Evolutionary conservation across 2,113 vertebrate genomes (phyloP).

Genomic region (Lepisosteus osseus): DNA sequence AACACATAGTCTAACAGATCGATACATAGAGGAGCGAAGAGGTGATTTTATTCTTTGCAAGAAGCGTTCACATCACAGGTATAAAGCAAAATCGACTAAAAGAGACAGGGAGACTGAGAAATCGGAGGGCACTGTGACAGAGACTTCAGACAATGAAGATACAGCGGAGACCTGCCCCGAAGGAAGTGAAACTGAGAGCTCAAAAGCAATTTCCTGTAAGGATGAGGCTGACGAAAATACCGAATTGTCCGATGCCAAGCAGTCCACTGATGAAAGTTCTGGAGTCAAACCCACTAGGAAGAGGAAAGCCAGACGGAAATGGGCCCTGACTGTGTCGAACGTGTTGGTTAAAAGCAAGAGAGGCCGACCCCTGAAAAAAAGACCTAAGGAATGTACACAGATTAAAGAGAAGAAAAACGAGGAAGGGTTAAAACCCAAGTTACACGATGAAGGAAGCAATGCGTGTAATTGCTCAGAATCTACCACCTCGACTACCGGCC

Average conservation of each 20-base stretch:
- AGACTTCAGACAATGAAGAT: slow-evolving; percentile 50
- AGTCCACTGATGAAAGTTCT: slow-evolving; percentile 46
- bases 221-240: slow-evolving; percentile 34
- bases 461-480: slow-evolving; percentile 64
- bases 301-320: background rate
- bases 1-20: slow-evolving; percentile 87
- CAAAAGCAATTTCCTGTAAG: slow-evolving; percentile 52
- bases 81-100: slow-evolving; percentile 60
- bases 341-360: slow-evolving; percentile 72
- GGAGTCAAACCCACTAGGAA: slow-evolving; percentile 35
- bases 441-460: slow-evolving; percentile 44
- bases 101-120: slow-evolving; percentile 60
- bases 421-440: slow-evolving; percentile 35
- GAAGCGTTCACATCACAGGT: slow-evolving; percentile 58
- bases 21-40: slow-evolving; percentile 84
- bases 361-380: slow-evolving; percentile 66
- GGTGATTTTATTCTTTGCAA: slow-evolving; percentile 89
- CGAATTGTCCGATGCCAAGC: slow-evolving; percentile 42
- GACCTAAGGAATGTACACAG: slow-evolving; percentile 43
- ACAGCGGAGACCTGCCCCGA: slow-evolving; percentile 48
- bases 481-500: slow-evolving; percentile 57
- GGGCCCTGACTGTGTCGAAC: slow-evolving; percentile 30
- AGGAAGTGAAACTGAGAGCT: slow-evolving; percentile 51
- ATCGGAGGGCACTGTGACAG: slow-evolving; percentile 55
- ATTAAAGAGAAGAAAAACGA: slow-evolving; percentile 48